Conservation (phyloP, 2,113 vertebrate genomes). For the Mystacornis crossleyi region DNA sequence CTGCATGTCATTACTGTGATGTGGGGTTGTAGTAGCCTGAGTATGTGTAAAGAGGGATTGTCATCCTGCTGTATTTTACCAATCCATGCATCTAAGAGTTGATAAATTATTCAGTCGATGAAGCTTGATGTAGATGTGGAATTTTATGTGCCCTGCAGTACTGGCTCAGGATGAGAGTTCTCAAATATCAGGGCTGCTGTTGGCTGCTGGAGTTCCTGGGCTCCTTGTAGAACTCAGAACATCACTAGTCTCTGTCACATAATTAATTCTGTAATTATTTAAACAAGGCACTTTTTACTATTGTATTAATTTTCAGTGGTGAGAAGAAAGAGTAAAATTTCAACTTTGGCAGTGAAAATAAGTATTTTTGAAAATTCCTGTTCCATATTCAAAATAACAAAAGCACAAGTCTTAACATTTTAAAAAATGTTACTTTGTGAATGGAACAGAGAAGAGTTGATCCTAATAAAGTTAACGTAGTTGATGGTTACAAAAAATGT, state of each 20-base stretch:
- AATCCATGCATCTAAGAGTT: not conserved
- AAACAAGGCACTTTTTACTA: not conserved
- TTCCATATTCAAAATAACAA: not conserved
- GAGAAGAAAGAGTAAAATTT: not conserved
- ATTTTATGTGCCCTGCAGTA: not conserved
- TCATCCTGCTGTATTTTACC: not conserved
- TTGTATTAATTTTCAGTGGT: not conserved
- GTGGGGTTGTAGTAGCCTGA: not conserved
- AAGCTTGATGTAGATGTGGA: not conserved
- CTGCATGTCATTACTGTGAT: fast-evolving
- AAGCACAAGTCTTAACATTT: not conserved
- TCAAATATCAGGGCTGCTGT: fast-evolving
- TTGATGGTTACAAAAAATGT: too few species aligned
- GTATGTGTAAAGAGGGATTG: not conserved
- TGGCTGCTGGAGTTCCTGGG: not conserved
- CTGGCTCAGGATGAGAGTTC: not conserved
- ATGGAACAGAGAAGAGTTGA: not conserved
- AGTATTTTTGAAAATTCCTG: not conserved
- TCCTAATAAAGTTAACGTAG: not conserved
- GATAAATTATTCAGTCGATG: not conserved
- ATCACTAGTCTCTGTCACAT: not conserved
- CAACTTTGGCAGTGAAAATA: not conserved
- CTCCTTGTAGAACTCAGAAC: not conserved
- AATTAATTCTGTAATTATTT: not conserved
- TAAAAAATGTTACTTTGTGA: not conserved